phyloP scores from a whole-genome alignment of 1,140 invertebrate genomes.

The Procambarus virginalis region DNA sequence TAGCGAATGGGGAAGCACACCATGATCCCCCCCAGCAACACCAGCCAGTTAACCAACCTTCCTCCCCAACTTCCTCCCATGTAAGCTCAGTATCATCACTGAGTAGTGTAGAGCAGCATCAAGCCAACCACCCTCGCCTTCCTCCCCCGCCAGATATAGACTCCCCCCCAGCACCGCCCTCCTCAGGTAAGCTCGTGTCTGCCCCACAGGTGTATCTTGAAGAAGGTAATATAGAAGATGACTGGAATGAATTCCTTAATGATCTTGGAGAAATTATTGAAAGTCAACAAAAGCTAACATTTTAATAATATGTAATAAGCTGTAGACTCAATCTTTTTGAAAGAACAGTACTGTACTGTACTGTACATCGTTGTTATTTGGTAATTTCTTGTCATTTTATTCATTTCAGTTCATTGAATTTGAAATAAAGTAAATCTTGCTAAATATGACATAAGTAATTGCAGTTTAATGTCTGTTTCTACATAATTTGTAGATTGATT shows the following conservation, averaged over 20 bases:
- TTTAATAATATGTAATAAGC: conserved; percentile 5
- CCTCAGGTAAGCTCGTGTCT: conserved; percentile 40
- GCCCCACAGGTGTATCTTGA: conserved; percentile 23
- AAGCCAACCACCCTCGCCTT: not conserved
- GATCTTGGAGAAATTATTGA: conserved; percentile 38
- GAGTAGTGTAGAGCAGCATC: conserved; percentile 28
- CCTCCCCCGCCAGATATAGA: not conserved
- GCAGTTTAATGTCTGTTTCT: not conserved
- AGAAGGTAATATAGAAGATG: conserved; percentile 37
- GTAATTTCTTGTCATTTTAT: not conserved
- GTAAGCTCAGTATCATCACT: conserved; percentile 24
- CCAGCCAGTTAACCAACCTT: not conserved
- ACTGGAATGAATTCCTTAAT: conserved; percentile 52
- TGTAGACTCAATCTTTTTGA: no score
- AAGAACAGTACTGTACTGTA: no score
- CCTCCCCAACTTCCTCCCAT: conserved; percentile 32
- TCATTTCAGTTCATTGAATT: not conserved
- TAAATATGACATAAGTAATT: not conserved
- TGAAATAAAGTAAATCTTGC: not conserved
- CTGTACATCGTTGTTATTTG: not conserved
- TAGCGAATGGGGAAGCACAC: conserved; percentile 1
- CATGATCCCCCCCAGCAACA: conserved; percentile 1
- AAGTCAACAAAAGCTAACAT: conserved; percentile 43
- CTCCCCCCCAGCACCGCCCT: not conserved
- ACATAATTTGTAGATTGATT: not conserved